These are phyloP conservation scores for Phyllostomus hastatus DNA, from an alignment of 2,113 vertebrate genomes.

Conservation along the genomic window DNA sequence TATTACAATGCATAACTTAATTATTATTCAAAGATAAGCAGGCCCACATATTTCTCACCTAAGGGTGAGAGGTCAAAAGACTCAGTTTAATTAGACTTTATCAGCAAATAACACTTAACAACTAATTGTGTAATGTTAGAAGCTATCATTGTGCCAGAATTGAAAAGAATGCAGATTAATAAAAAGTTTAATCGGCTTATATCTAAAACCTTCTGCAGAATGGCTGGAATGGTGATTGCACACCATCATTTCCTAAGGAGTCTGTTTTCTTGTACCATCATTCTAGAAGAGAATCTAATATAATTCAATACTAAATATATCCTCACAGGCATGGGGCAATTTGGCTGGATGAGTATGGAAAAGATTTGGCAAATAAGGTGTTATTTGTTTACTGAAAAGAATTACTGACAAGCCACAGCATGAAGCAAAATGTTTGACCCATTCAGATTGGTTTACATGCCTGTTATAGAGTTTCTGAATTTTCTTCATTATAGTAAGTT, in stretches of 20 bases:
- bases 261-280: not conserved
- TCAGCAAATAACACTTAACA: not conserved
- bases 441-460: not conserved
- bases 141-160: not conserved
- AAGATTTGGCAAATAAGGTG: not conserved
- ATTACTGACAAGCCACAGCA: not conserved
- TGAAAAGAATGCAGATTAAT: constrained; percentile 4
- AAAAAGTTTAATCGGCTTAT: not conserved
- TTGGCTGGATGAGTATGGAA: not conserved
- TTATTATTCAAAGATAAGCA: not conserved
- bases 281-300: not conserved
- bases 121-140: not conserved
- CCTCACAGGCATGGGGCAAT: not conserved
- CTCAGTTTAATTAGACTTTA: constrained; percentile 25
- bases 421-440: not conserved
- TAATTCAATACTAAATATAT: not conserved
- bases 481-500: not conserved
- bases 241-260: not conserved
- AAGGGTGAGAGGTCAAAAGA: not conserved
- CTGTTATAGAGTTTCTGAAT: not conserved
- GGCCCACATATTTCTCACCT: not conserved
- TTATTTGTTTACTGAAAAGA: not conserved
- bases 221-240: not conserved
- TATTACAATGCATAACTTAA: not conserved
- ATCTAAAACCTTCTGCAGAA: not conserved